Base-by-base conservation (phyloP, 1,140 invertebrate species). In the Zaprionus capensis region DNA sequence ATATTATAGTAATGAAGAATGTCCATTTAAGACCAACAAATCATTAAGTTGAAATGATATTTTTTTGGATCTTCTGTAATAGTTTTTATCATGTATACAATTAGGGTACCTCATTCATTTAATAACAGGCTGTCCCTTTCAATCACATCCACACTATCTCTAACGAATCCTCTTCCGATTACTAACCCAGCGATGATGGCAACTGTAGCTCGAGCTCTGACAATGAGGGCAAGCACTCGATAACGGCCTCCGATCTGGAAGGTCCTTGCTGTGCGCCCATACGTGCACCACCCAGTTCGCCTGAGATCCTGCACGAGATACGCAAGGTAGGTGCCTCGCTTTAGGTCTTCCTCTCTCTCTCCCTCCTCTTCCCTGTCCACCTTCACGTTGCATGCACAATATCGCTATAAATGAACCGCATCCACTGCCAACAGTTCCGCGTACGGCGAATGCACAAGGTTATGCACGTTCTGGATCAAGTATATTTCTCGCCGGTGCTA, bases 151-250 rank as follows among this genome's bases (percentile, higher is more conserved):
- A 20, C 20, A 6, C 17, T 11, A 51, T 24, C 17, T 24, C 46
- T 51, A 51, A 41, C 20, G 0, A 36, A 51, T 51, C 5, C 36
- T 17, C 20, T 53, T 36, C 11, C 44, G 24, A 15, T 36, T 11
- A 44, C 14, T 41, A 65, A 73, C 34, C 49, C 58, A 97, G 96
- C 93, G 96, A 96, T 82, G 96, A 96, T 92, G 96, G 96, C 17
- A 96, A 96, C 76, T 95, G 95, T n/a, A 96, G 95, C 20, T 96
- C 95, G 24, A 96, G 94, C 73, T 92, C 92, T 12, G 92, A 92
- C 31, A 92, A 93, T 49, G 92, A 93, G 59, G 88, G 91, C 66
- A 92, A 92, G 59, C 82, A 77, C 68, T 88, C 83, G 4, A 83
- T 81, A 61, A 86, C 86, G 4, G 76, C 81, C 12, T 93, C 92